Conservation (phyloP, 2,797 vertebrate genomes). For the Sebastes ruberrimus region DNA sequence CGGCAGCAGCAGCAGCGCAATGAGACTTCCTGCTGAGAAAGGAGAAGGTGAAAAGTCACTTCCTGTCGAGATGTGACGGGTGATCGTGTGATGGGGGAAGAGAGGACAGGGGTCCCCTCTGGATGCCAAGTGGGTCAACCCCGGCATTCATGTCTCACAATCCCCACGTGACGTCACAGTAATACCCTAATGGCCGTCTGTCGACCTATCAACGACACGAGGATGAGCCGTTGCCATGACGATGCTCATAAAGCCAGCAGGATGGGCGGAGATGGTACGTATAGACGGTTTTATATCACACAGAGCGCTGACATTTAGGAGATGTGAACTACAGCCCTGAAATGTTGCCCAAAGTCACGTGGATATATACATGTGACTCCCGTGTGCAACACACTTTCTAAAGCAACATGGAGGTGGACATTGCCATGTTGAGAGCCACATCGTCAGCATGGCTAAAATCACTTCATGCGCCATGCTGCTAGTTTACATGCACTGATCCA, state of each 20-base stretch:
- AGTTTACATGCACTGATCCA: neutral
- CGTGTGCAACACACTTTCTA: neutral
- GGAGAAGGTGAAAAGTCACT: conserved; percentile 43
- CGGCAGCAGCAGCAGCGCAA: neutral
- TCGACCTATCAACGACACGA: conserved; percentile 47
- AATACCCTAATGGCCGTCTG: conserved; percentile 73
- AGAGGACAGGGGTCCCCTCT: conserved; percentile 15
- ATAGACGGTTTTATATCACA: conserved; percentile 18
- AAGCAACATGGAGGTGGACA: neutral
- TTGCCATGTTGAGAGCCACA: neutral
- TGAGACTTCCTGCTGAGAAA: conserved; percentile 24
- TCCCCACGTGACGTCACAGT: conserved; percentile 58
- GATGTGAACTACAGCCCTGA: conserved; percentile 1
- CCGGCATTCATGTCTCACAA: conserved; percentile 48
- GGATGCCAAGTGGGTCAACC: conserved; percentile 64
- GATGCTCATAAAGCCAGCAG: conserved; percentile 43
- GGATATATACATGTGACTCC: neutral
- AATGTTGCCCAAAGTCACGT: conserved; percentile 4
- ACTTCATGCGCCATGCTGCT: too few relatives aligned
- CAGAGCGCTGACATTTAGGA: conserved; percentile 51
- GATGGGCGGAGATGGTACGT: conserved; percentile 7
- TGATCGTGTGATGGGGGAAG: conserved; percentile 9
- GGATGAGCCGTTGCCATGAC: conserved; percentile 60
- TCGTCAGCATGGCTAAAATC: neutral
- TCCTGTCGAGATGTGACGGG: conserved; percentile 40